Base-by-base conservation (phyloP, 2,797 vertebrate genomes). In the Pelobates cultripes region DNA sequence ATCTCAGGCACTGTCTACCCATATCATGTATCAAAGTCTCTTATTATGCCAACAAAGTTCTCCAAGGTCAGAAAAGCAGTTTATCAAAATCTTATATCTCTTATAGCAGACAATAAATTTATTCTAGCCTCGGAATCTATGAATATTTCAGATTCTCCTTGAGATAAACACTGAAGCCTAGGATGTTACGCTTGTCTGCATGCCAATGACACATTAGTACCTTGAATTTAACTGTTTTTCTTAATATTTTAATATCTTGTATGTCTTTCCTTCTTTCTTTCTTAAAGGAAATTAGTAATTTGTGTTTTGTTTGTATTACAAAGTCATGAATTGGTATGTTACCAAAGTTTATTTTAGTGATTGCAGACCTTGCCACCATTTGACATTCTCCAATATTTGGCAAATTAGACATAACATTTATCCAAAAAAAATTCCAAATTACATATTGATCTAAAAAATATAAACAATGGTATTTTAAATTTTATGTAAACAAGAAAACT, bases 21-120 rank as follows among this genome's bases (percentile, higher is more conserved):
- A 85, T 81, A 82, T 87, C 80, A 89, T 92, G 91, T 91, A 89
- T 92, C 91, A 89, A 87, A 92, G 89, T 89, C 88, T 85, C 80
- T 90, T 90, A 91, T 90, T 93, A 88, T 89, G 89, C 90, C 92
- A 89, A 87, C 91, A 91, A 90, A 93, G 92, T 92, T 93, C 91
- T 91, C 88, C 95, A 97, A 97, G 96, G 96, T 96, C 95, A 95
- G 90, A 84, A 89, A 90, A 91, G 92, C 89, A 89, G 87, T 93
- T 94, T 91, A 92, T 93, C 93, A 94, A 93, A 87, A 87, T 90
- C 89, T 92, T 93, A 92, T 92, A 95, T 94, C 90, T 91, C 91
- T 93, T 91, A 88, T 73, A 92, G 87, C 83, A 88, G 89, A 89
- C 92, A 94, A 95, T 96, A 95, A 95, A 96, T 94, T 90, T 93